These are phyloP conservation scores for Ostrea denselamellosa DNA, from an alignment of 1,140 invertebrate species.

Conservation along the genomic window DNA sequence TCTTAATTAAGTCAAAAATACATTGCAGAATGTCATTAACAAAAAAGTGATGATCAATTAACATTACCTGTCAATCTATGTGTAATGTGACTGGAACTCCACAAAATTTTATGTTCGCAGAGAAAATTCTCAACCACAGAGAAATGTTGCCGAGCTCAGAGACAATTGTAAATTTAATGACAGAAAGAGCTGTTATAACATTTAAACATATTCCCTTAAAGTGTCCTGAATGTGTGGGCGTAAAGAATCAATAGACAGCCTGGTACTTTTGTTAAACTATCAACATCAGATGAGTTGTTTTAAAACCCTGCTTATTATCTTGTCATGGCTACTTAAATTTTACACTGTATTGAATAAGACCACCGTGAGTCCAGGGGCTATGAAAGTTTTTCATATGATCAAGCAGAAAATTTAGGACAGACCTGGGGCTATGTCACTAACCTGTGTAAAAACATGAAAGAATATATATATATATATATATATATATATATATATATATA, in stretches of 20 bases:
- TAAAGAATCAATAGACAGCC: background rate
- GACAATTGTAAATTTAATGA: conserved; percentile 30
- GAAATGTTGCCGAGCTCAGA: background rate
- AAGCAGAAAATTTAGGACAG: background rate
- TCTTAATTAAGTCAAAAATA: background rate
- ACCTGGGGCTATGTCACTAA: no score
- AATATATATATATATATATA: no score
- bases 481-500: no score
- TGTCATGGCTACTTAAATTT: conserved; percentile 30
- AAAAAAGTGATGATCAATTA: conserved; percentile 23
- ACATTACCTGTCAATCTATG: conserved; percentile 12
- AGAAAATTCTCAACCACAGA: background rate
- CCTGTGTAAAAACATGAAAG: no score
- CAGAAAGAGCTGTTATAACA: conserved; percentile 13
- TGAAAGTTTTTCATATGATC: background rate
- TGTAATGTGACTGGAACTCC: background rate
- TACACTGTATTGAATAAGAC: background rate
- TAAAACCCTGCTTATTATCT: background rate
- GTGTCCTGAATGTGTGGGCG: background rate
- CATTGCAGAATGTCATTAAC: background rate
- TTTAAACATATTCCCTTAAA: conserved; percentile 29
- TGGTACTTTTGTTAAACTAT: conserved; percentile 15
- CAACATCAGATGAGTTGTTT: conserved; percentile 6
- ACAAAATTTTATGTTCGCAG: background rate
- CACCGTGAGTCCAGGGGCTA: background rate